Evolutionary conservation across 2,113 vertebrate genomes (phyloP).

Genomic region (Mandrillus leucophaeus): DNA sequence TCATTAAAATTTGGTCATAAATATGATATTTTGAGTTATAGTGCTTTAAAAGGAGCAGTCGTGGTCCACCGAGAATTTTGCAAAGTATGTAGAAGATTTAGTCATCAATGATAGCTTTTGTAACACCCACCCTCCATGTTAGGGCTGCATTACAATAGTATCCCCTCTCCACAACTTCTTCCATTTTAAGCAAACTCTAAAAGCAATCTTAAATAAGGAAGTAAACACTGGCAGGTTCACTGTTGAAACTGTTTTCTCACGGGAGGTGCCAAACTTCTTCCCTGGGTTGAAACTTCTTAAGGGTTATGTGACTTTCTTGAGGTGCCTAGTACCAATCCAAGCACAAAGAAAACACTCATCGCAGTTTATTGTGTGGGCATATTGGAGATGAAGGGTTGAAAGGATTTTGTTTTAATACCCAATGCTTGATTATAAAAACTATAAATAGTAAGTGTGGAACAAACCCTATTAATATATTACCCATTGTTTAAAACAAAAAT

Average conservation of each 20-base stretch:
- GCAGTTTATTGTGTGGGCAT: neutral
- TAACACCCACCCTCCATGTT: neutral
- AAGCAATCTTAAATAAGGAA: neutral
- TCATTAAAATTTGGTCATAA: neutral
- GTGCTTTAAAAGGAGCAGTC: neutral
- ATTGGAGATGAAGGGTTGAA: neutral
- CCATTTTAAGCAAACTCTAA: neutral
- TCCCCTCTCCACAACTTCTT: neutral
- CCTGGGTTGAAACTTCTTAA: neutral
- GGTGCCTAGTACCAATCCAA: neutral
- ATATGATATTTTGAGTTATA: neutral
- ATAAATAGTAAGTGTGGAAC: neutral
- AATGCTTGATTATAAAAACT: neutral
- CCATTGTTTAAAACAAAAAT: conserved; percentile 8
- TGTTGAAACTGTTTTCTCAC: neutral
- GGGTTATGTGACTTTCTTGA: neutral
- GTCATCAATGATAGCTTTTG: neutral
- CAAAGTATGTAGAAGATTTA: neutral
- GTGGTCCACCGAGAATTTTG: neutral
- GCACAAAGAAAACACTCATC: neutral
- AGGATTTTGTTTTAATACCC: neutral
- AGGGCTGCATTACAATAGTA: neutral
- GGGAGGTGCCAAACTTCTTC: neutral
- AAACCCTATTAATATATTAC: neutral
- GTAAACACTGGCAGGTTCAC: neutral